phyloP scores from a whole-genome alignment of 2,888 invertebrate species.

The Stenurella melanura region DNA sequence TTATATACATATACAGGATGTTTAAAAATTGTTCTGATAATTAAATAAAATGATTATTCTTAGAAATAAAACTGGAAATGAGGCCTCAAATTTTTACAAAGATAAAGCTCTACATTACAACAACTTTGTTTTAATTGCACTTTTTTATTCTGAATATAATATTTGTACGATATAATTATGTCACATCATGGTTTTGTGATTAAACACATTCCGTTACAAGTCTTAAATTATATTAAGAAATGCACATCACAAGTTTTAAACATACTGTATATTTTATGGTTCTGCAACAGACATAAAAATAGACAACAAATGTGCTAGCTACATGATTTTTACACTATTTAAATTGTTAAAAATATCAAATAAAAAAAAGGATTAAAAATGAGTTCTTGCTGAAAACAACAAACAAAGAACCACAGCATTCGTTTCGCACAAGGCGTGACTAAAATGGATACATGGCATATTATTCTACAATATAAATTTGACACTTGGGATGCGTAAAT shows the following conservation, averaged over 20 bases:
- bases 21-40: not conserved
- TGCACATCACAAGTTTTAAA: slow-evolving; percentile 1
- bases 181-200: too few species aligned
- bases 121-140: too few species aligned
- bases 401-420: not conserved
- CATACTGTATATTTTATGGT: not conserved
- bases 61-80: too few species aligned
- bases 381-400: not conserved
- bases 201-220: too few species aligned
- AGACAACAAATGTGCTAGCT: slow-evolving; percentile 2
- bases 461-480: too few species aligned
- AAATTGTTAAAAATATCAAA: not conserved
- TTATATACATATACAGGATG: not conserved
- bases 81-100: too few species aligned
- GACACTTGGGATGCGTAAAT: too few species aligned
- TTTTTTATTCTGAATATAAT: too few species aligned
- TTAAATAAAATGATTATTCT: not conserved
- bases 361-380: not conserved
- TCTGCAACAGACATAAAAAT: not conserved
- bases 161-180: too few species aligned
- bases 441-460: not conserved
- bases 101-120: too few species aligned
- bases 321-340: not conserved
- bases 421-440: not conserved
- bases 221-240: not conserved